A percentile compares a stretch with the other conserved stretches of the same genome.
These are phyloP conservation scores for Copidosoma floridanum DNA, from an alignment of 1,140 invertebrate species.

Conservation along the genomic window DNA sequence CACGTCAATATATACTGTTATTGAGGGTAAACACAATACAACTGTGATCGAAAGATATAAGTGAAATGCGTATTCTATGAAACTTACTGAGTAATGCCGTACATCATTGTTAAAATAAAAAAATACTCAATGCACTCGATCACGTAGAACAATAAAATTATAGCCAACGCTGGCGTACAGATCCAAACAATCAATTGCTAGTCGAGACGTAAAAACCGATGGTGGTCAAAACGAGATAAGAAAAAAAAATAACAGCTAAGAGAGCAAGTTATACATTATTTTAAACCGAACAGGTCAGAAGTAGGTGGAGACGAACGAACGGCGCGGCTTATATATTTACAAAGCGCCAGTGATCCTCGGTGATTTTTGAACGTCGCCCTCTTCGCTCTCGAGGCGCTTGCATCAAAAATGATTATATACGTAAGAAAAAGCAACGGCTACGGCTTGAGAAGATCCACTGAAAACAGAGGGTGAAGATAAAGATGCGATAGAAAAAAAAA, in stretches of 20 bases:
- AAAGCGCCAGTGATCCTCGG: slow-evolving; percentile 20
- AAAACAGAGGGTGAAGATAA: slow-evolving; percentile 12
- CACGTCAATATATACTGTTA: too few species aligned
- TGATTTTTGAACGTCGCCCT: slow-evolving; percentile 1
- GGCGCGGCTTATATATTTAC: not conserved
- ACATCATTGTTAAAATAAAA: too few species aligned
- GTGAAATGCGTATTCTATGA: too few species aligned
- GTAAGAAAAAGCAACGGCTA: slow-evolving; percentile 4
- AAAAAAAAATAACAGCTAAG: not conserved
- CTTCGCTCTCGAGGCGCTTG: not conserved
- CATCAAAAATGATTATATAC: too few species aligned
- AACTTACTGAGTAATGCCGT: too few species aligned
- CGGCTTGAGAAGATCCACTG: not conserved
- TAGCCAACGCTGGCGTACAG: not conserved
- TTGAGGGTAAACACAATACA: too few species aligned
- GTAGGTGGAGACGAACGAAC: slow-evolving; percentile 6
- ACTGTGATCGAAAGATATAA: too few species aligned
- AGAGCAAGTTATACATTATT: slow-evolving; percentile 19
- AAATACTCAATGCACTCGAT: not conserved
- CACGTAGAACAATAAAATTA: slow-evolving; percentile 10
- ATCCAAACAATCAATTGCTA: not conserved
- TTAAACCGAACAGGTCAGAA: slow-evolving; percentile 21
- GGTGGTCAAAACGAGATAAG: too few species aligned
- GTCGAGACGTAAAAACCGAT: slow-evolving; percentile 15
- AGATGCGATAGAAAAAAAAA: not conserved